Evolutionary conservation across 2,797 vertebrate species (phyloP), one percentile per base, ranked within the genome.

Genomic region (Epinephelus coioides): DNA sequence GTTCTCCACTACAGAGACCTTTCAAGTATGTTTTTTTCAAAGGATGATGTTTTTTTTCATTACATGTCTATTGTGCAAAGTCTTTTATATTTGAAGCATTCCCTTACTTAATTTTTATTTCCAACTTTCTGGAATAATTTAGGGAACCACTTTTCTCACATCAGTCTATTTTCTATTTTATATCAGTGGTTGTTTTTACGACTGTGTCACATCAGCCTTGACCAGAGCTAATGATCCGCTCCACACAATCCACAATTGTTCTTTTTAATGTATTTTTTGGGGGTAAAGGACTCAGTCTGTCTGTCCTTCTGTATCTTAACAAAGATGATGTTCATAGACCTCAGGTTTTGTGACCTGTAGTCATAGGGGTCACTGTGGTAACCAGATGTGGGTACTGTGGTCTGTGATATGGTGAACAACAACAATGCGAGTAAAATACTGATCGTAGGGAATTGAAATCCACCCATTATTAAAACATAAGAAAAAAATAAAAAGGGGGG

Each of bases 401-500:
- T 79, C 62, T 78, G 86, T 83, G 91, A 94, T 90, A 93, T 89
- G 91, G 86, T 84, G 84, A 86, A 90, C 65, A 88, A 86, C 67
- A 80, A 79, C 71, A 80, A 65, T 17, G 67, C 74, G 73, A 84
- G 79, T 84, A 82, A 91, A 95, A 95, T 89, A 93, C 91, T 94
- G 92, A 91, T 79, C 25, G 72, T 38, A 83, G 76, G 89, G 86
- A 91, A 84, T 81, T 75, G 85, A 91, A 91, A 85, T 91, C 85
- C 89, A 90, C 86, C 94, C 91, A 67, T 89, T 91, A 69, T 89
- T 64, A 78, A 92, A 92, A 89, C 82, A 90, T 78, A 91, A 67
- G 73, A 84, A 68, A 88, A 88, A 93, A 77, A 43, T 43, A 10
- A 60, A 79, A 90, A 85, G 89, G 77, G 64, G 21, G 66, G 66